Conservation (phyloP, 2,888 invertebrate species). For the Himalopsyche anomala region DNA sequence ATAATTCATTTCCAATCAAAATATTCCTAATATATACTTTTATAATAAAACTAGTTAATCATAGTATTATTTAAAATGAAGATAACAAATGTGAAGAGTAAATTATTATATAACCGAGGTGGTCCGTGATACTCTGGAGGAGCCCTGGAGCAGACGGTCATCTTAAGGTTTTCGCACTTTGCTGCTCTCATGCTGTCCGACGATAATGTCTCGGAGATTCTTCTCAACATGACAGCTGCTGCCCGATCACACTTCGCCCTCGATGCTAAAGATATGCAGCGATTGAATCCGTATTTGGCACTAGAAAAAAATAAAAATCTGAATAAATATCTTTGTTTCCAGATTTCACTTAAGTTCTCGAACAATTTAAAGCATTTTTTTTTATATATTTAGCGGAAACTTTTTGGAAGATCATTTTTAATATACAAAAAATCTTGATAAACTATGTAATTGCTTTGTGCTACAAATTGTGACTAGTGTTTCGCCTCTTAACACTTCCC, state of each 20-base stretch:
- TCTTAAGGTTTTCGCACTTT: slow-evolving; percentile 53
- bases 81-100: neutral
- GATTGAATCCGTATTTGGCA: slow-evolving; percentile 59
- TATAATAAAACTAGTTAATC: no score
- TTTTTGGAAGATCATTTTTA: no score
- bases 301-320: slow-evolving; percentile 52
- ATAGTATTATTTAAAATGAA: neutral
- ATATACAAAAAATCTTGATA: no score
- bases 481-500: no score
- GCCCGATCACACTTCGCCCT: slow-evolving; percentile 53
- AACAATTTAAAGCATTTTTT: no score
- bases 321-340: no score
- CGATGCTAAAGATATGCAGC: slow-evolving; percentile 54
- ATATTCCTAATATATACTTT: no score
- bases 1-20: no score
- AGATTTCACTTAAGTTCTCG: no score
- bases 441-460: no score
- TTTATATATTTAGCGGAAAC: no score
- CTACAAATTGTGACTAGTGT: no score
- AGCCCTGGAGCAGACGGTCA: slow-evolving; percentile 46
- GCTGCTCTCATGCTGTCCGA: slow-evolving; percentile 51
- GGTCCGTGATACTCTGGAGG: neutral
- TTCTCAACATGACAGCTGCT: slow-evolving; percentile 57
- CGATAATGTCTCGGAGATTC: slow-evolving; percentile 59
- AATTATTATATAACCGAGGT: neutral